Evolutionary conservation across 2,888 invertebrate species (phyloP), one percentile per base, ranked within the genome.

Genomic region (Xestia sexstrigata): DNA sequence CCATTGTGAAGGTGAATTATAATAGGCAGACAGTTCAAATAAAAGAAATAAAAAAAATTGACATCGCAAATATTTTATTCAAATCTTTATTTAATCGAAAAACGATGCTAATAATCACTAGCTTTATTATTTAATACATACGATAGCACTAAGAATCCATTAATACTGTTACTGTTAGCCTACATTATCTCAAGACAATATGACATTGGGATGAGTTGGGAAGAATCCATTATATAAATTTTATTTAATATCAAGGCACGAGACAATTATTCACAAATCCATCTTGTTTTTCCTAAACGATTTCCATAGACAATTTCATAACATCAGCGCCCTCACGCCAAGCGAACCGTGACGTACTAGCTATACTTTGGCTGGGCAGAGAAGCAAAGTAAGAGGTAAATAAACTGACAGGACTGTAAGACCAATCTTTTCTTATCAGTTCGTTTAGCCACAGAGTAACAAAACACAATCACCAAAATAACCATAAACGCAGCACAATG

Each of bases 381-480:
- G 0, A 60, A 17, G 30, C 9, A 30, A 60, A 60, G 17, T 30
- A 30, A 9, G 17, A 20, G 3, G 30, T 20, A 9, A 60, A 30
- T 9, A 30, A 60, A 20, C 58, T 26, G 26, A 26, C 17, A 30
- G 9, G 20, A 26, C 26, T 58, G 58, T 0, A 15, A 60, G 30
- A 30, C 30, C 30, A 60, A 60, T 20, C 5, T 58, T 58, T 17
- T 58, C 26, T 63, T 26, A 60, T 30, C 26, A 55, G 26, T 63
- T 7, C 3, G 15, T n/a, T 3, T 47, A 23, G 47, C 8, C 15
- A 45, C 13, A 77, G 62, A 17, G 23, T 81, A 66, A 47, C 30
- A 42, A 74, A 81, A 49, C 35, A 23, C n/a, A 13, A 35, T 52
- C 26, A 15, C 35, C 9, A 66, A 49, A 67, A 9, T 35, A 35